Evolutionary conservation across 2,113 vertebrate species (phyloP), one percentile per base, ranked within the genome.

Genomic region (Coracopsis vasa): DNA sequence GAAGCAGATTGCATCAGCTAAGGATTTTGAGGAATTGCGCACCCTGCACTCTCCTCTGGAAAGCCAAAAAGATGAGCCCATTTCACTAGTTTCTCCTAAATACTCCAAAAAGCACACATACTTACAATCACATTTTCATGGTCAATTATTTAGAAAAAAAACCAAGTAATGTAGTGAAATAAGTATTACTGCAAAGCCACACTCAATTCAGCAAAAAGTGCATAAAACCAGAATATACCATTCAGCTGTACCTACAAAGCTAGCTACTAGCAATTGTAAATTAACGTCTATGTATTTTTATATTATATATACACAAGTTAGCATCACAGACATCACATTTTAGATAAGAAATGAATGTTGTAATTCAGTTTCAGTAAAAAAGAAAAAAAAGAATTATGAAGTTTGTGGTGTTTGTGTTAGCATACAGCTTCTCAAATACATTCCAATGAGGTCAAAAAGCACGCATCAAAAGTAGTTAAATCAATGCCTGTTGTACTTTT

Each of bases 301-400:
- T 24, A 35, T 35, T 58, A 58, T 58, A 58, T 16, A 23, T 0
- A 45, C 17, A 62, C 8, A 83, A 80, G 66, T n/a, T 19, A 62
- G 21, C 35, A 71, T 50, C 72, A 95, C 3, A 62, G 37, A 48
- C 61, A 88, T 37, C 37, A 64, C 37, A 65, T 64, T 86, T 95
- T 73, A 93, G 73, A 94, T 16, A 71, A 37, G 31, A 61, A 97
- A 84, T 60, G 41, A 97, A 95, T 78, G 39, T 74, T 61, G 69
- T 80, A 78, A 95, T 80, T 90, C 78, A 85, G 37, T 83, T 96
- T 95, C 58, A 78, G 61, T 65, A 83, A 45, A 72, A 97, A 95
- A 73, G n/a, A 88, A 33, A 56, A 33, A 54, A 50, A 25, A 20
- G 61, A 51, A 90, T 80, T 81, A 81, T 10, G 10, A 95, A 88